These are phyloP conservation scores for Acleris sparsana DNA, from an alignment of 2,888 invertebrate species.

Conservation along the genomic window DNA sequence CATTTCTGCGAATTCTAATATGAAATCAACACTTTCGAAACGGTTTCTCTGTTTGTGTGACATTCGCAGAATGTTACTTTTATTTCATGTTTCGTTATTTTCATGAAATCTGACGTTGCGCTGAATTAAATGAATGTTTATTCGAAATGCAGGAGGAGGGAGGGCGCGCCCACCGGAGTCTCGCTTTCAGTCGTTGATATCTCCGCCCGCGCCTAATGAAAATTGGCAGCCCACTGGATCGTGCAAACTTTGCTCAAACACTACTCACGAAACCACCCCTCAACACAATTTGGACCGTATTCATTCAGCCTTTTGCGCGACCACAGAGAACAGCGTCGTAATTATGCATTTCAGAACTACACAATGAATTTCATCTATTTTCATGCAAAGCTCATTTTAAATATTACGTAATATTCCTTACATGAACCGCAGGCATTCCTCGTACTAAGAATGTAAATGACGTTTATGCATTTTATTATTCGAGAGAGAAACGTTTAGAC, in stretches of 20 bases:
- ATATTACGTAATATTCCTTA: constrained; percentile 21
- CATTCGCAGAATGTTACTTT: background rate
- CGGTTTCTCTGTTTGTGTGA: constrained; percentile 1
- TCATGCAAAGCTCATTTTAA: constrained; percentile 18
- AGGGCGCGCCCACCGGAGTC: constrained; percentile 59
- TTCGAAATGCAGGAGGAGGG: constrained; percentile 64
- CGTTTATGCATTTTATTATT: constrained; percentile 19
- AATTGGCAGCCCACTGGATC: constrained; percentile 76
- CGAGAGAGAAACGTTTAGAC: constrained; percentile 12
- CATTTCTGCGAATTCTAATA: background rate
- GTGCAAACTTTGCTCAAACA: constrained; percentile 55
- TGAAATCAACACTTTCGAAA: background rate
- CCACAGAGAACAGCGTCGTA: background rate
- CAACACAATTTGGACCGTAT: constrained; percentile 6
- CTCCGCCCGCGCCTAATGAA: constrained; percentile 70
- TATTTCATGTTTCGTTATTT: constrained; percentile 48
- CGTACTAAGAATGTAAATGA: constrained; percentile 22
- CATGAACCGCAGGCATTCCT: constrained; percentile 20
- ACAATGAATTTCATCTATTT: constrained; percentile 16
- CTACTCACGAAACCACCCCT: constrained; percentile 11
- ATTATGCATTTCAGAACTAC: constrained; percentile 12
- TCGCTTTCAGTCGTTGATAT: constrained; percentile 53
- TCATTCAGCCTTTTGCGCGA: constrained; percentile 11
- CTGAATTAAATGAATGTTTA: constrained; percentile 48
- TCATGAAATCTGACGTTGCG: constrained; percentile 60